These are phyloP conservation scores for Manis crassicaudata DNA, from an alignment of 2,797 vertebrate species.

Conservation along the genomic window DNA sequence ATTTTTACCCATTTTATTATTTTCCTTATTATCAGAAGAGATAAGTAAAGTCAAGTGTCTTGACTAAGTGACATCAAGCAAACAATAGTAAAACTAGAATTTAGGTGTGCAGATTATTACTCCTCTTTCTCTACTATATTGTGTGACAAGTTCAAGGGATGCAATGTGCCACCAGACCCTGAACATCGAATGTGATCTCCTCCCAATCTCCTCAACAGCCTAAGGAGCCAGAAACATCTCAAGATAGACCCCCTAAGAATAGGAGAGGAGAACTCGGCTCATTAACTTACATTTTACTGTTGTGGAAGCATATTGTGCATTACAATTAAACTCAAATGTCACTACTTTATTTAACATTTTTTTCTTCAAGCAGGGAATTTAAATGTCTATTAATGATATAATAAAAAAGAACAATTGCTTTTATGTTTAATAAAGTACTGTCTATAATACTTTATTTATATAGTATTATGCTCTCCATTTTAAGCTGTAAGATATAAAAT, in stretches of 20 bases:
- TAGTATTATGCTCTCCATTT: conserved; percentile 76
- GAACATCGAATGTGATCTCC: background rate
- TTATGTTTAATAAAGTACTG: conserved; percentile 77
- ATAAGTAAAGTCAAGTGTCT: background rate
- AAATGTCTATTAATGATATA: conserved; percentile 75
- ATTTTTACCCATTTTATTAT: background rate
- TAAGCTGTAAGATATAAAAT: conserved; percentile 71
- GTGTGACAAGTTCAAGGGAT: background rate
- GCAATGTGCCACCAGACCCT: background rate
- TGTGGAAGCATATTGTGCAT: conserved; percentile 69
- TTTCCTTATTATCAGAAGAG: background rate
- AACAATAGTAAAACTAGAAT: background rate
- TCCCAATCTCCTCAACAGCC: background rate
- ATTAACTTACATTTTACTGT: conserved; percentile 67
- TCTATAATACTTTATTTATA: conserved; percentile 81
- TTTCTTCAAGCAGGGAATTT: conserved; percentile 72
- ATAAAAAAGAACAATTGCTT: conserved; percentile 79
- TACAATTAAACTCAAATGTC: conserved; percentile 77
- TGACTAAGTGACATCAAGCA: background rate
- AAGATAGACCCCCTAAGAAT: background rate
- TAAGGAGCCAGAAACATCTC: background rate
- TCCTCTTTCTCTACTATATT: background rate
- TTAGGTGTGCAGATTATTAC: background rate
- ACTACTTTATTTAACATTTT: conserved; percentile 69
- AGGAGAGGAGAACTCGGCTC: conserved; percentile 11